Evolutionary conservation across 2,888 invertebrate genomes (phyloP).

Genomic region (Phymatocera aterrima): DNA sequence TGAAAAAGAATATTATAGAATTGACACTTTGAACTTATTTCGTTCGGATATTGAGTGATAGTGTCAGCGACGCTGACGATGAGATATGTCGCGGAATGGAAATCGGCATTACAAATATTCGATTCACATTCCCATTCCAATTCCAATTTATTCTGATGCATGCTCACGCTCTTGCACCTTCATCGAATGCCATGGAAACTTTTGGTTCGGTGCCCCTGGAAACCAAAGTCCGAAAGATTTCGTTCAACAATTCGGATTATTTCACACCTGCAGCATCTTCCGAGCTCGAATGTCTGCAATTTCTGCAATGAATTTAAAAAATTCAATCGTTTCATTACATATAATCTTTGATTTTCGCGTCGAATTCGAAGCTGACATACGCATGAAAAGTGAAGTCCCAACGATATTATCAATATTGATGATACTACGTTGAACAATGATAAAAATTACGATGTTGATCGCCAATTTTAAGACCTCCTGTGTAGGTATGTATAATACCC

Average conservation of each 20-base stretch:
- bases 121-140: slow-evolving; percentile 37
- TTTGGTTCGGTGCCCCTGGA: not conserved
- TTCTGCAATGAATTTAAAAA: not conserved
- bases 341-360: no score
- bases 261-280: not conserved
- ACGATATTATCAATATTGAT: not conserved
- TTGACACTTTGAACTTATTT: not conserved
- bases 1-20: not conserved
- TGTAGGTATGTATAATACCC: not conserved
- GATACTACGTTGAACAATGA: not conserved
- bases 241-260: slow-evolving; percentile 9
- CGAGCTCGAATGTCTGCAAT: not conserved
- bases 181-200: slow-evolving; percentile 14
- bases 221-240: slow-evolving; percentile 8
- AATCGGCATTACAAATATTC: slow-evolving; percentile 34
- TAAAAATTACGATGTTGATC: not conserved
- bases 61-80: not conserved
- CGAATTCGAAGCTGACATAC: no score
- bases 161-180: not conserved
- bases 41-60: not conserved
- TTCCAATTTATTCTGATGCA: slow-evolving; percentile 40
- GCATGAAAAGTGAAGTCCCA: not conserved
- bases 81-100: slow-evolving; percentile 12
- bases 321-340: no score
- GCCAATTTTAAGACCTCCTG: not conserved